phyloP scores from a whole-genome alignment of 2,888 invertebrate genomes.

The Rutpela maculata region DNA sequence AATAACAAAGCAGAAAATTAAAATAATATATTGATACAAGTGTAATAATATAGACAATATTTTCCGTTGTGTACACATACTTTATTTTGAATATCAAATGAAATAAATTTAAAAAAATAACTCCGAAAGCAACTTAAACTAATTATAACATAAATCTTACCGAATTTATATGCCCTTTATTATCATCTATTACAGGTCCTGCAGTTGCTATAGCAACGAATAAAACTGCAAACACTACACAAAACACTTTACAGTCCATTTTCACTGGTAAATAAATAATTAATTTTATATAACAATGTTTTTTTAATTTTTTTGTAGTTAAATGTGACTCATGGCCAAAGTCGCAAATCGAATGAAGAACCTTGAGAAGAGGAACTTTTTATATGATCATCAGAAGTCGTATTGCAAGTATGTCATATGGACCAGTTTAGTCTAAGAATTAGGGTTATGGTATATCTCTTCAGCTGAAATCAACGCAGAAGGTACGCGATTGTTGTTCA shows the following conservation, averaged over 20 bases:
- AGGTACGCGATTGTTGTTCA: constrained; percentile 56
- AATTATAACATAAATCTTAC: constrained; percentile 63
- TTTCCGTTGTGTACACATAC: too few species aligned
- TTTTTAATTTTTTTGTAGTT: constrained; percentile 32
- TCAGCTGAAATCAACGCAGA: constrained; percentile 51
- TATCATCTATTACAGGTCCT: constrained; percentile 71
- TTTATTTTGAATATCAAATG: too few species aligned
- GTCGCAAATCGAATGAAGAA: constrained; percentile 72
- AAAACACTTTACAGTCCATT: constrained; percentile 71
- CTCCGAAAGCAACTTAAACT: not conserved
- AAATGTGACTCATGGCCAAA: constrained; percentile 69
- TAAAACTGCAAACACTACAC: constrained; percentile 69
- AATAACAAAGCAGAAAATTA: too few species aligned
- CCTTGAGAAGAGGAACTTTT: constrained; percentile 69
- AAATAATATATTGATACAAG: too few species aligned
- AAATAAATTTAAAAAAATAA: too few species aligned
- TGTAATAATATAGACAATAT: too few species aligned
- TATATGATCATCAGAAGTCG: constrained; percentile 68
- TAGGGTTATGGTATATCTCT: constrained; percentile 69
- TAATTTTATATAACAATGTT: constrained; percentile 24
- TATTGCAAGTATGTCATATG: constrained; percentile 71
- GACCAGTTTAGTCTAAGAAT: constrained; percentile 71
- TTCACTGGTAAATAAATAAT: constrained; percentile 49
- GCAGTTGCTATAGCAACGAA: constrained; percentile 64
- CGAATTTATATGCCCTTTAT: constrained; percentile 70